A percentile compares a stretch with the other conserved stretches of the same genome.
Evolutionary conservation across 2,797 vertebrate genomes (phyloP).

Genomic region (Zenarchopterus dispar): DNA sequence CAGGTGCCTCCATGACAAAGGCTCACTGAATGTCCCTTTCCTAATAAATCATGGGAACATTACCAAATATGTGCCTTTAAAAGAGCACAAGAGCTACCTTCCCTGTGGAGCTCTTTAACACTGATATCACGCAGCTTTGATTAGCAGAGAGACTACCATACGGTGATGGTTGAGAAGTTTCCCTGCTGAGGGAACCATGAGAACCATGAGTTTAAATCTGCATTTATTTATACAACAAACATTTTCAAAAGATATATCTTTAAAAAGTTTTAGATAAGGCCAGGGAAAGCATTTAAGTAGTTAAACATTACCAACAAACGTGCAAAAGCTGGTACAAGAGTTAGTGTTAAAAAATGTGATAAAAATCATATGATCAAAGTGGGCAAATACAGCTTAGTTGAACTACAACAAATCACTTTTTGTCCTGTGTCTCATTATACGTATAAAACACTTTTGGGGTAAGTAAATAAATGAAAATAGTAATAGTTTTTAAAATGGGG

Average conservation of each 20-base stretch:
- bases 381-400: no score
- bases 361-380: no score
- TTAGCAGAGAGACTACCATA: conserved; percentile 38
- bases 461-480: no score
- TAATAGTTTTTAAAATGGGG: no score
- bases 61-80: conserved; percentile 76
- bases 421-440: no score
- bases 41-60: conserved; percentile 77
- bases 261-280: background rate
- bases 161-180: conserved; percentile 10
- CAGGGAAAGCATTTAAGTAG: no score
- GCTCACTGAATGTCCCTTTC: conserved; percentile 63
- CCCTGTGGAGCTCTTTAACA: conserved; percentile 52
- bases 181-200: conserved; percentile 36
- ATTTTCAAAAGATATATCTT: background rate
- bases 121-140: conserved; percentile 52
- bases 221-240: background rate
- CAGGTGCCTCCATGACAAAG: conserved; percentile 76
- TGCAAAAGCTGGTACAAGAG: background rate
- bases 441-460: no score
- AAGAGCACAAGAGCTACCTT: conserved; percentile 56
- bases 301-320: no score
- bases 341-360: no score
- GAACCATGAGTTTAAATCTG: background rate
- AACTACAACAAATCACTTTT: no score